These are phyloP conservation scores for Mastomys coucha DNA, from an alignment of 2,113 vertebrate species.

Conservation along the genomic window DNA sequence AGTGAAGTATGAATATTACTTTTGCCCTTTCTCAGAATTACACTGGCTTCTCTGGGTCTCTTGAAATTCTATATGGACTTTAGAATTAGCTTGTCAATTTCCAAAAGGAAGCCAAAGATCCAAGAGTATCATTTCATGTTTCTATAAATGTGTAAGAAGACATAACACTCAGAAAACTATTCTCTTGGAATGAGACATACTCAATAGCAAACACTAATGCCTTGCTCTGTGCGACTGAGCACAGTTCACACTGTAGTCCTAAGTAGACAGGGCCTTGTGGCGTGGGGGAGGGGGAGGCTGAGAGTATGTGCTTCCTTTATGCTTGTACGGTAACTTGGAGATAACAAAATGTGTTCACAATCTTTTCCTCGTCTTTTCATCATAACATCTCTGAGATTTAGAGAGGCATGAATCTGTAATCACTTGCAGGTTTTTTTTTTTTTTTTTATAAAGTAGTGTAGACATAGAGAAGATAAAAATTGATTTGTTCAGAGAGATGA, in stretches of 20 bases:
- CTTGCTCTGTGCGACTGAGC: not conserved
- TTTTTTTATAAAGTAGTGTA: conserved; percentile 12
- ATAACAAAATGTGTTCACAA: not conserved
- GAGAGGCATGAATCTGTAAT: not conserved
- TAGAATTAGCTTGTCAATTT: conserved; percentile 33
- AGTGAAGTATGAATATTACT: not conserved
- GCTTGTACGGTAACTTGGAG: not conserved
- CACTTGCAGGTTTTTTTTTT: too few species aligned
- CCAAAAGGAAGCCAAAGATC: not conserved
- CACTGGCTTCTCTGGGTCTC: not conserved
- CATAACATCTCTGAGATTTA: not conserved
- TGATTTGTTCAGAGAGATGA: not conserved
- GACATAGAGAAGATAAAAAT: not conserved
- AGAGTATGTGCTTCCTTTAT: not conserved
- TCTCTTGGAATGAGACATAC: not conserved
- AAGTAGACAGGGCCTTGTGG: not conserved
- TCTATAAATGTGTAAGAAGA: not conserved
- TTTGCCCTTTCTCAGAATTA: not conserved
- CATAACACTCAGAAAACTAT: not conserved
- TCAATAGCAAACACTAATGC: not conserved
- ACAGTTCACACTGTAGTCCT: not conserved
- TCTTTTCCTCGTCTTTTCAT: conserved; percentile 6
- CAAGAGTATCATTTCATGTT: conserved; percentile 18
- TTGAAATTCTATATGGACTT: conserved; percentile 28
- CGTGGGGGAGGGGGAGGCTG: not conserved